A percentile compares a stretch with the other conserved stretches of the same genome.
phyloP scores from a whole-genome alignment of 2,797 vertebrate species.

The Pagetopsis macropterus region DNA sequence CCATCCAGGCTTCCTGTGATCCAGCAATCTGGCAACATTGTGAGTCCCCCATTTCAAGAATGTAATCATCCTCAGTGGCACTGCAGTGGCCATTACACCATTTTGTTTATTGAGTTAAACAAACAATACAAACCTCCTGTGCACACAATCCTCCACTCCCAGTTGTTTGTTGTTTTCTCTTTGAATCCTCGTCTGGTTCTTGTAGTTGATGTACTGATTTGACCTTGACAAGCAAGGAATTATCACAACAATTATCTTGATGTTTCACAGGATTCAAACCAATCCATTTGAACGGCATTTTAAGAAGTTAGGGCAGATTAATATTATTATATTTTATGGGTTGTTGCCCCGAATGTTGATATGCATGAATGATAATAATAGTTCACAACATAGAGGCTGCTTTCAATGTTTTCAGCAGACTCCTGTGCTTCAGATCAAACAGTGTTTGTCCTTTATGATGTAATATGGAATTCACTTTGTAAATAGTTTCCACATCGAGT shows the following conservation, averaged over 20 bases:
- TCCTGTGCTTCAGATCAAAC: conserved; percentile 3
- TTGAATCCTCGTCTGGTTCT: not conserved
- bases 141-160: not conserved
- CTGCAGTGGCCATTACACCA: not conserved
- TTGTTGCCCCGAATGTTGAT: conserved; percentile 11
- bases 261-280: not conserved
- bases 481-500: conserved; percentile 23
- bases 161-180: not conserved
- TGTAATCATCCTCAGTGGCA: conserved; percentile 30
- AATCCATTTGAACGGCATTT: not conserved
- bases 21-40: conserved; percentile 7
- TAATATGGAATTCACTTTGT: conserved; percentile 31
- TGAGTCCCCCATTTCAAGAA: conserved; percentile 2
- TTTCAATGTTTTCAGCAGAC: conserved; percentile 10
- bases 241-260: not conserved
- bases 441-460: conserved; percentile 24
- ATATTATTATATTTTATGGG: not conserved
- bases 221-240: not conserved
- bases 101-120: conserved; percentile 21
- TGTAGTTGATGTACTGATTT: conserved; percentile 1
- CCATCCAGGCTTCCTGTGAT: conserved; percentile 15
- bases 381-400: not conserved
- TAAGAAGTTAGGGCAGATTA: not conserved
- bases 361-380: conserved; percentile 6
- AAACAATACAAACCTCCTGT: conserved; percentile 25